These are phyloP conservation scores for Paratrypauchen microcephalus DNA, from an alignment of 2,797 vertebrate genomes.

Conservation along the genomic window DNA sequence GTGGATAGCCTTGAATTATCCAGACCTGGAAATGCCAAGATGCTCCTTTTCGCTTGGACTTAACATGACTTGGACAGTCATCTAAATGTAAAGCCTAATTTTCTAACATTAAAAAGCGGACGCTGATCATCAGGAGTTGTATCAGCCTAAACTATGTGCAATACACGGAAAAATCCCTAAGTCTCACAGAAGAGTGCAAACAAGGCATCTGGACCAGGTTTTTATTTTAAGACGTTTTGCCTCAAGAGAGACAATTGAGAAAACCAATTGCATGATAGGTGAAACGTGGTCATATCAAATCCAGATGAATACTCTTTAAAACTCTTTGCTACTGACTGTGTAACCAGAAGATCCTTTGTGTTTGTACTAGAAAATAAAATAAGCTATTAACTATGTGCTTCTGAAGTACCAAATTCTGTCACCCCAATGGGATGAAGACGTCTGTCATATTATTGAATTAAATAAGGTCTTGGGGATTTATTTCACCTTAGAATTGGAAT, in stretches of 20 bases:
- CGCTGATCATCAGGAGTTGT: not conserved
- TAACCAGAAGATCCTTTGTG: not conserved
- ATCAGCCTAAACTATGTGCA: too few species aligned
- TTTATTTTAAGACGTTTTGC: not conserved
- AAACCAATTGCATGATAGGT: too few species aligned
- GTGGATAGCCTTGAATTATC: not conserved
- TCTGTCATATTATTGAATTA: conserved; percentile 4
- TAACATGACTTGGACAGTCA: too few species aligned
- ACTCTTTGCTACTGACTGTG: not conserved
- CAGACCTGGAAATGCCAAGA: not conserved
- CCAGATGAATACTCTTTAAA: not conserved
- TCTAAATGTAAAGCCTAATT: not conserved
- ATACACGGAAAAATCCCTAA: too few species aligned
- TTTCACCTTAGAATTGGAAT: not conserved
- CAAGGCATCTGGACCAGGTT: too few species aligned
- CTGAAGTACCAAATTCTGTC: not conserved
- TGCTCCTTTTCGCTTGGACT: not conserved
- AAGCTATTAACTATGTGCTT: not conserved
- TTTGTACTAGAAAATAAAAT: conserved; percentile 4
- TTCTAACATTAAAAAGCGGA: not conserved
- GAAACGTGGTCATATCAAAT: not conserved
- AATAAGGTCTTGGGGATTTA: not conserved
- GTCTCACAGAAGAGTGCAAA: too few species aligned
- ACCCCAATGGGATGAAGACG: not conserved
- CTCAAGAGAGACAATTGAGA: not conserved